Evolutionary conservation across 2,113 vertebrate species (phyloP).

Genomic region (Tricholaema leucomelas): DNA sequence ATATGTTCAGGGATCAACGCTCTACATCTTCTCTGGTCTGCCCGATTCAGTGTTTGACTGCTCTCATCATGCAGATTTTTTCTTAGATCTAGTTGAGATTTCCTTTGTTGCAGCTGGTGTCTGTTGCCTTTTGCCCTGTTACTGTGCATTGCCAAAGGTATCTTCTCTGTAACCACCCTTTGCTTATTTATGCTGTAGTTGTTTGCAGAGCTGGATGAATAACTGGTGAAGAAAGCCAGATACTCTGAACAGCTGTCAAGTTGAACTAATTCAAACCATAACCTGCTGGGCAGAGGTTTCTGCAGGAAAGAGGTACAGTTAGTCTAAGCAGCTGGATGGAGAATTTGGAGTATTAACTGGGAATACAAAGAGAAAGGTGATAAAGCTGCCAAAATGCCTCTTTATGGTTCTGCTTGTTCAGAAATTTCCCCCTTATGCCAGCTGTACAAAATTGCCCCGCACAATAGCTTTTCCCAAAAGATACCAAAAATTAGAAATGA

Average conservation of each 20-base stretch:
- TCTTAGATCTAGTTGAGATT: background rate
- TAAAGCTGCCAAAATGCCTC: background rate
- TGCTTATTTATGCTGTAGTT: background rate
- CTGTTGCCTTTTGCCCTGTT: background rate
- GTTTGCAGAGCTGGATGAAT: background rate
- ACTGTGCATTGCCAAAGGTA: background rate
- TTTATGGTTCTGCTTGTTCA: background rate
- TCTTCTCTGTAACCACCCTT: background rate
- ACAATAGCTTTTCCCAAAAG: background rate
- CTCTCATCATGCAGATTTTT: background rate
- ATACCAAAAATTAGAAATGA: fast-evolving
- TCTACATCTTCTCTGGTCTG: background rate
- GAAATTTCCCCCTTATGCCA: background rate
- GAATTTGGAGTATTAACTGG: background rate
- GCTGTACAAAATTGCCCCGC: background rate
- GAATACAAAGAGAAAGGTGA: background rate
- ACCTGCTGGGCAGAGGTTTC: background rate
- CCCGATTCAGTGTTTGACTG: background rate
- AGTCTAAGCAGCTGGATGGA: background rate
- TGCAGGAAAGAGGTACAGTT: background rate
- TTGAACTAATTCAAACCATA: background rate
- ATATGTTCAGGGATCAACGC: background rate
- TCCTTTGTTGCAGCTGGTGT: background rate
- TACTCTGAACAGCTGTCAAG: background rate
- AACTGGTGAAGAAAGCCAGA: background rate